Percentiles rank a stretch among this genome's conserved stretches.
These are phyloP conservation scores for Phacellophora camtschatica DNA, from an alignment of 30 jellyfish, hydroid and myxozoan species.

Conservation along the genomic window DNA sequence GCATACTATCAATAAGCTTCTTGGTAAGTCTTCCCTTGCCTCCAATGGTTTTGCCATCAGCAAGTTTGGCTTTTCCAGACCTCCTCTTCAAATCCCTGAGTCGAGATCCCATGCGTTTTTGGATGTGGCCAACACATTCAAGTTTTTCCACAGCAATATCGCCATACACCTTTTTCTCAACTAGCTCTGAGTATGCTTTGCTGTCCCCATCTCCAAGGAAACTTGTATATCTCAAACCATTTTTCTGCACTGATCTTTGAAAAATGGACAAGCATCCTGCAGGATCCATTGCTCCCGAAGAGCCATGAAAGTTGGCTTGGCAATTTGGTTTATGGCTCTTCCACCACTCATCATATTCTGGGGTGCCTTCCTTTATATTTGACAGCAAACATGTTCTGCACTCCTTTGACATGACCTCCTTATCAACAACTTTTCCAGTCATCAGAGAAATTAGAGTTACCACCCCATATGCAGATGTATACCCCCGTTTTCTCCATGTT, in stretches of 20 bases:
- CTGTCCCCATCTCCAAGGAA: too few relatives aligned
- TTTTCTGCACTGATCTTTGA: neutral
- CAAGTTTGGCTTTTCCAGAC: neutral
- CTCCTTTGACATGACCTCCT: conserved; percentile 2
- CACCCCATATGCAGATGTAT: neutral
- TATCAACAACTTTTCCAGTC: conserved; percentile 1
- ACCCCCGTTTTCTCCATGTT: neutral
- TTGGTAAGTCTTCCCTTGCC: neutral
- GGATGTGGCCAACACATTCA: too few relatives aligned
- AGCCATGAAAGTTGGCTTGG: neutral
- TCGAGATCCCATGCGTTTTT: neutral
- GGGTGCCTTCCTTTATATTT: neutral
- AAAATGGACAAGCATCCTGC: too few relatives aligned
- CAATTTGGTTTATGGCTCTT: neutral
- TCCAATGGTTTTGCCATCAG: neutral
- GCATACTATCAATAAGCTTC: conserved; percentile 6
- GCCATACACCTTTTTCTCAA: neutral
- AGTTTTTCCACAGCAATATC: neutral
- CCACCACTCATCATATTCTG: conserved; percentile 17
- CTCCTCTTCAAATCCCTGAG: neutral
- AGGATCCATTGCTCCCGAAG: too few relatives aligned
- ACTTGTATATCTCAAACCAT: neutral
- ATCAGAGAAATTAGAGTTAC: neutral
- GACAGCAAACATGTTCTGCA: neutral
- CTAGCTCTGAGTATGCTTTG: neutral